phyloP scores from a whole-genome alignment of 2,113 vertebrate genomes.

The Brachyhypopomus gauderio region DNA sequence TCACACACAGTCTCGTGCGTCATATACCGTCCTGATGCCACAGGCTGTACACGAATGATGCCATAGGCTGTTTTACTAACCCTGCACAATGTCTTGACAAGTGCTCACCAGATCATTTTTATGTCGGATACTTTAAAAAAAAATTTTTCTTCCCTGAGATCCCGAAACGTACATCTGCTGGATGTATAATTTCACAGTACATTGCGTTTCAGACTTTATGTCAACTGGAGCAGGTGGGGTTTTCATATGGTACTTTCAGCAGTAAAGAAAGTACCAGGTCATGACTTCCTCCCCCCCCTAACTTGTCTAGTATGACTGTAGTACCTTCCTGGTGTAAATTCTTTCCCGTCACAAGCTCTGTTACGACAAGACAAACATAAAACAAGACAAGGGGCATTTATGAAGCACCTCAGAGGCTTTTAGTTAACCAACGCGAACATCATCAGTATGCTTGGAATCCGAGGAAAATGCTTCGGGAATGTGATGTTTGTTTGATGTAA shows the following conservation, averaged over 20 bases:
- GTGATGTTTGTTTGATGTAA: not conserved
- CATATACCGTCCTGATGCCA: not conserved
- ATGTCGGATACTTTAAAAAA: not conserved
- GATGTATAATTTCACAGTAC: not conserved
- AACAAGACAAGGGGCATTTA: not conserved
- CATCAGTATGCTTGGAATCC: not conserved
- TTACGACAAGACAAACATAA: not conserved
- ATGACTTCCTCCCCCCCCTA: not conserved
- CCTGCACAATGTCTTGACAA: not conserved
- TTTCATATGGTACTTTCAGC: not conserved
- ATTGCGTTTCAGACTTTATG: not conserved
- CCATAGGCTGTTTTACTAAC: not conserved
- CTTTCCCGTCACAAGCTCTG: not conserved
- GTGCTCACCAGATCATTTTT: not conserved
- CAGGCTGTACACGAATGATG: too few species aligned
- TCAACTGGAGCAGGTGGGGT: not conserved
- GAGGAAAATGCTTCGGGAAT: not conserved
- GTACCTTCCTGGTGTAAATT: not conserved
- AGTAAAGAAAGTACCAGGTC: not conserved
- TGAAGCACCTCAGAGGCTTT: not conserved
- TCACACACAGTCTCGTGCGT: too few species aligned
- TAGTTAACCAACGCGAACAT: not conserved
- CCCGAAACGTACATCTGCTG: not conserved
- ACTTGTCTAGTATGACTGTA: not conserved
- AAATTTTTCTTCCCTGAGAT: not conserved